These are phyloP conservation scores for Ochotona curzoniae DNA, from an alignment of 2,113 vertebrate genomes.

Conservation along the genomic window DNA sequence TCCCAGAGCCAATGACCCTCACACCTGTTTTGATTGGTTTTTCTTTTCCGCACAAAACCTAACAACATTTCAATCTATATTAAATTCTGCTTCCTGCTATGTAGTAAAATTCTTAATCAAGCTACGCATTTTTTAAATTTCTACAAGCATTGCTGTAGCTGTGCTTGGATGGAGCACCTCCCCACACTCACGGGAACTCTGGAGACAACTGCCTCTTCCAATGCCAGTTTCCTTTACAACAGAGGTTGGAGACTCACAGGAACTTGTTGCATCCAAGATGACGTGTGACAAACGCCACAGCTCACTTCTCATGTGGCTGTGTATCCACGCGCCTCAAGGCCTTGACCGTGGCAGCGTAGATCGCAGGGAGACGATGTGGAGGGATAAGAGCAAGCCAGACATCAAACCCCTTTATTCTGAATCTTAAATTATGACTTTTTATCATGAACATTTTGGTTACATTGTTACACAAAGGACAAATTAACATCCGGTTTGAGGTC, in stretches of 20 bases:
- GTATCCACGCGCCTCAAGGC: background rate
- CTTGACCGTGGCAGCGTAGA: background rate
- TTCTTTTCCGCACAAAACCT: background rate
- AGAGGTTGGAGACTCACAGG: background rate
- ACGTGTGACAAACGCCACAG: background rate
- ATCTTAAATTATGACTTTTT: slow-evolving; percentile 79
- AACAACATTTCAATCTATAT: slow-evolving; percentile 8
- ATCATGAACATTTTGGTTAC: slow-evolving; percentile 81
- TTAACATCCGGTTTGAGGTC: slow-evolving; percentile 75
- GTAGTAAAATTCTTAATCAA: background rate
- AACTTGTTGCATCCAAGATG: background rate
- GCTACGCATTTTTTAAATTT: background rate
- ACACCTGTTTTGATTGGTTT: background rate
- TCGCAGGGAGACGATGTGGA: background rate
- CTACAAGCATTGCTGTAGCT: background rate
- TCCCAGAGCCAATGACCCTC: background rate
- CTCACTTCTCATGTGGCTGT: background rate
- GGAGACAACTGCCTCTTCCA: background rate
- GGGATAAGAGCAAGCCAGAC: slow-evolving; percentile 75
- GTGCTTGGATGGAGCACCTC: background rate
- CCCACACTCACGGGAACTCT: background rate
- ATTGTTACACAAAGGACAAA: slow-evolving; percentile 81
- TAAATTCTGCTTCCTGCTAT: background rate
- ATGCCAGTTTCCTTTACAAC: background rate
- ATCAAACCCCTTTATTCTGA: slow-evolving; percentile 84